Conservation (phyloP, 2,888 invertebrate genomes). For the Melanchra persicariae region DNA sequence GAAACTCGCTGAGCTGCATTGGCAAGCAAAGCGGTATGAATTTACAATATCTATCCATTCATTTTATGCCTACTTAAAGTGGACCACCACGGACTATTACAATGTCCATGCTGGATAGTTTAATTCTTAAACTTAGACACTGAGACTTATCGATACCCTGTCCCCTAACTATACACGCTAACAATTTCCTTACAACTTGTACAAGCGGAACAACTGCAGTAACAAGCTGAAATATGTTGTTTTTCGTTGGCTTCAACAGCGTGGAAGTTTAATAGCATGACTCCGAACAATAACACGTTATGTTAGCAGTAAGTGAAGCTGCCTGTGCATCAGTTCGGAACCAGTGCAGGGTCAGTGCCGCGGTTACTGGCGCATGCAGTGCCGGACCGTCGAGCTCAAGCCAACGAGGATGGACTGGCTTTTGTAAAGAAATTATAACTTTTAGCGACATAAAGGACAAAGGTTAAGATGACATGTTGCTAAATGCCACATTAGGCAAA, state of each 20-base stretch:
- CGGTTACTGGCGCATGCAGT: slow-evolving; percentile 79
- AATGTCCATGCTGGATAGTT: not conserved
- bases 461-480: not conserved
- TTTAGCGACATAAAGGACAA: not conserved
- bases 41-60: not conserved
- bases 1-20: slow-evolving; percentile 14
- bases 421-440: slow-evolving; percentile 30
- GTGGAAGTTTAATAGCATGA: slow-evolving; percentile 37
- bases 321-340: slow-evolving; percentile 82
- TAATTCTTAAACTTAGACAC: not conserved
- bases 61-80: not conserved
- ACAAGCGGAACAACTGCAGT: slow-evolving; percentile 18
- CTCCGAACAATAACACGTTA: slow-evolving; percentile 58
- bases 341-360: slow-evolving; percentile 84
- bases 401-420: slow-evolving; percentile 30
- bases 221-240: slow-evolving; percentile 14
- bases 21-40: not conserved
- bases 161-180: not conserved
- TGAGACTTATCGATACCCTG: not conserved
- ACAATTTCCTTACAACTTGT: slow-evolving; percentile 20
- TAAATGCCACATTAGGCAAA: not conserved
- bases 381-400: slow-evolving; percentile 54
- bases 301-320: slow-evolving; percentile 68
- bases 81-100: not conserved
- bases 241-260: slow-evolving; percentile 14